Base-by-base conservation (phyloP, 2,113 vertebrate genomes). In the Heloderma charlesbogerti region DNA sequence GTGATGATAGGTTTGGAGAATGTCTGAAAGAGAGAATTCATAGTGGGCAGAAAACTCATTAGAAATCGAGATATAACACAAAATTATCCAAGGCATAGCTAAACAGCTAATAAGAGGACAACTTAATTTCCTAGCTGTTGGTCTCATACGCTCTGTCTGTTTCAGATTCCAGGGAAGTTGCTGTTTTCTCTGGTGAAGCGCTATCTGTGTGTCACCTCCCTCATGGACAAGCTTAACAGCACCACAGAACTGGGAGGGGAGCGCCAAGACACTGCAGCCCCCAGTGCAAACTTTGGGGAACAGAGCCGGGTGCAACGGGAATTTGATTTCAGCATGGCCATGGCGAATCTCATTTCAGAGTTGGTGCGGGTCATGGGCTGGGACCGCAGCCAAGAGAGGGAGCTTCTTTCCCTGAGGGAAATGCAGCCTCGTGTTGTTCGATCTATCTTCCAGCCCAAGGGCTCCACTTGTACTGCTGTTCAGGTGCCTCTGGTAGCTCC, bases 121-220 rank as follows among this genome's bases (percentile, higher is more conserved):
- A 97, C 98, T 94, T 98, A 98, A 37, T 84, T 13, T 82, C 45
- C 37, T 60, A 57, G 40, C 37, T 1, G 0, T 40, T 25, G 3
- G 20, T 4, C 27, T 82, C 79, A 90, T 9, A 20, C 88, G 3
- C 60, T 1, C 1, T 95, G 78, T 94, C 90, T 37, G 48, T 90
- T 93, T 48, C 95, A 99, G 99, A 98, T 99, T 92, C 99, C 99
- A 0, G 99, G 99, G 90, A 99, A 99, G 97, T 97, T 98, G 96
- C 98, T 99, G 1, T 99, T 99, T 18, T 97, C 98, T 1, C 95
- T 99, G 97, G 98, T 99, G 93, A 99, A 99, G 93, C 98, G 96
- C 63, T 99, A 99, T 95, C 96, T 99, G 60, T 97, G 98, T 4
- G 99, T 99, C 89, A 99, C 98, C 0, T 99, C 98, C 43, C 97